Conservation (phyloP, 92 coral and sea anemone species). For the Heliopora coerulea region DNA sequence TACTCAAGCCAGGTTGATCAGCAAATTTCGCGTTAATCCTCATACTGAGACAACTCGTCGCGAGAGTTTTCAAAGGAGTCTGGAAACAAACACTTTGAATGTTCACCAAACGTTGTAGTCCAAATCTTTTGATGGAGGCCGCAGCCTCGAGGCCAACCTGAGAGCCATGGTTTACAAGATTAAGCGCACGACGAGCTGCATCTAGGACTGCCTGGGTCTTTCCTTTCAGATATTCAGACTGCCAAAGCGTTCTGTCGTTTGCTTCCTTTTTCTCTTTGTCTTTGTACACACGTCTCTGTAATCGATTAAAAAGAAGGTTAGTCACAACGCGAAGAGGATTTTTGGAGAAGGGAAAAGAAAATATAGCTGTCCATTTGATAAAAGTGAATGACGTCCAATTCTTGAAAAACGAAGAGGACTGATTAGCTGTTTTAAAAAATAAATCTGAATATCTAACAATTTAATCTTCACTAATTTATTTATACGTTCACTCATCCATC, state of each 20-base stretch:
- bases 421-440: too few species aligned
- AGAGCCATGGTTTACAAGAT: slow-evolving; percentile 87
- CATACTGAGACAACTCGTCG: slow-evolving; percentile 81
- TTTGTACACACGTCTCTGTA: slow-evolving; percentile 31
- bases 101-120: slow-evolving; percentile 70
- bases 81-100: slow-evolving; percentile 49
- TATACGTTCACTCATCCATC: too few species aligned
- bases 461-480: too few species aligned
- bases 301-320: neutral
- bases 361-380: too few species aligned
- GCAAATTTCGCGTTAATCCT: slow-evolving; percentile 68
- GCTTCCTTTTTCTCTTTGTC: slow-evolving; percentile 18
- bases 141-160: slow-evolving; percentile 82
- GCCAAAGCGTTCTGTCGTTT: slow-evolving; percentile 18
- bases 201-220: slow-evolving; percentile 96
- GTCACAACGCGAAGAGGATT: neutral
- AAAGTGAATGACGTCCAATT: too few species aligned
- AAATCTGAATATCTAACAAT: too few species aligned
- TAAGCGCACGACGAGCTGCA: slow-evolving; percentile 90
- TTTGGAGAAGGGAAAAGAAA: too few species aligned
- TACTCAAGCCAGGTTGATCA: slow-evolving; percentile 51
- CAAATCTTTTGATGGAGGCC: slow-evolving; percentile 75
- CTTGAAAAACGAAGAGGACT: too few species aligned
- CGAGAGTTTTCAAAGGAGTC: slow-evolving; percentile 75
- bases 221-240: slow-evolving; percentile 91